Evolutionary conservation across 1,140 invertebrate species (phyloP), one percentile per base, ranked within the genome.

Genomic region (Globodera ellingtonae): DNA sequence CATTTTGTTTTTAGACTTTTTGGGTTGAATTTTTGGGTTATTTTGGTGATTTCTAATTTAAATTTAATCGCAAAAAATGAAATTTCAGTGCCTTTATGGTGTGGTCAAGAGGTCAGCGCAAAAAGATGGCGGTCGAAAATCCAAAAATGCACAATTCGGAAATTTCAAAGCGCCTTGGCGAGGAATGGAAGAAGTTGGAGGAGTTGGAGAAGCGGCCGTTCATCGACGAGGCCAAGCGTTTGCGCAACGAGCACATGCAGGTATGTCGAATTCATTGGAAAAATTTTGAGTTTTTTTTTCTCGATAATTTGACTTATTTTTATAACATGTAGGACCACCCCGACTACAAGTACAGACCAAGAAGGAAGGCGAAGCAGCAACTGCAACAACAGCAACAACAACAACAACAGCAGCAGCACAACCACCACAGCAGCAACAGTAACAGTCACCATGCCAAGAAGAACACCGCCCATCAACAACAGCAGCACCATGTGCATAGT

Each of bases 81-180:
- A 75, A 7, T 67, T 59, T 67, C 48, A 82, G 98, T 91, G 97
- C 98, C 18, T 99, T 99, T 90, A 99, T 99, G 98, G 98, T 99
- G 18, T 99, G 98, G 97, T 97, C 95, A 6, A 91, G 98, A 0
- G 97, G 90, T 21, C 91, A 91, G 82, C 83, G 91, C 47, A 79
- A 90, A 65, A 91, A 97, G 90, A 97, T 97, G 87, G 95, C 95
- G 3, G 93, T 95, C 88, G 95, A 97, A 85, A 97, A 97, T 90
- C 95, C 95, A 44, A 97, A 97, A 91, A 96, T 98, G 95, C 95
- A 97, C 91, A 97, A 97, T 89, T 96, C 95, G 0, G 95, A 98
- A 90, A 98, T 98, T 82, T 95, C 94, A 59, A 97, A 97, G 90
- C 91, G 95, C 65, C 91, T 98, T 24, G 96, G 98, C 3, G 95